Percentiles rank a stretch among this genome's conserved stretches.
Evolutionary conservation across 2,113 vertebrate genomes (phyloP).

Genomic region (Ramphastos sulfuratus): DNA sequence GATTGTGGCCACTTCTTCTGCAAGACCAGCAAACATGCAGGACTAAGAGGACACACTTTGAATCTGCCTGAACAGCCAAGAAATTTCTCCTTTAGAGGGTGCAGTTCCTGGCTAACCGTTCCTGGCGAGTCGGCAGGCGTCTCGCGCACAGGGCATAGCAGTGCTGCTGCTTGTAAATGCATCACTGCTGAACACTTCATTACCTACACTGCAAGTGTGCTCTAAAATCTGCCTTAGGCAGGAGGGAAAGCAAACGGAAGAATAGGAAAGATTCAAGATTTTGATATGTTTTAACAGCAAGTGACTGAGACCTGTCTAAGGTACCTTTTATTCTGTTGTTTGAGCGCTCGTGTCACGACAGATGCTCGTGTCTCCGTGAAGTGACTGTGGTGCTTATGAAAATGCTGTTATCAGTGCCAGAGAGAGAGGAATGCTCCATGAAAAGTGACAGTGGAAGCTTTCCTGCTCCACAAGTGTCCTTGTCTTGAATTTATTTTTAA

Average conservation of each 20-base stretch:
- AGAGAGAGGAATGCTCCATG: neutral
- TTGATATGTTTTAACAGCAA: neutral
- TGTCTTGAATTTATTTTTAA: neutral
- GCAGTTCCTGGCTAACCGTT: neutral
- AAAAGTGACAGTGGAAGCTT: neutral
- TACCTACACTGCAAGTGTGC: neutral
- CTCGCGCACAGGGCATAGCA: neutral
- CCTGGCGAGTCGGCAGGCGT: neutral
- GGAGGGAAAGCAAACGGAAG: neutral
- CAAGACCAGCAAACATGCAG: neutral
- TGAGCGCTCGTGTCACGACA: neutral
- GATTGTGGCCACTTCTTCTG: neutral
- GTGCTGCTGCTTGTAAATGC: neutral
- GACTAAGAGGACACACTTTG: neutral
- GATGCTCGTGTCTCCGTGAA: neutral
- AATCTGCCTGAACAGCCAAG: neutral
- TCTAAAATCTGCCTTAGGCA: neutral
- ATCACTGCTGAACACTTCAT: neutral
- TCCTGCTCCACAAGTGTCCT: neutral
- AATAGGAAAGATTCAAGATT: neutral
- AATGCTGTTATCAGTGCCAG: conserved; percentile 33
- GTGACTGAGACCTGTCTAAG: neutral
- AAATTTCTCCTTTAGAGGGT: neutral
- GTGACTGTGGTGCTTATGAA: conserved; percentile 11
- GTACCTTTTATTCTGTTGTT: neutral